These are phyloP conservation scores for Zophobas morio DNA, from an alignment of 1,140 invertebrate species.

Conservation along the genomic window DNA sequence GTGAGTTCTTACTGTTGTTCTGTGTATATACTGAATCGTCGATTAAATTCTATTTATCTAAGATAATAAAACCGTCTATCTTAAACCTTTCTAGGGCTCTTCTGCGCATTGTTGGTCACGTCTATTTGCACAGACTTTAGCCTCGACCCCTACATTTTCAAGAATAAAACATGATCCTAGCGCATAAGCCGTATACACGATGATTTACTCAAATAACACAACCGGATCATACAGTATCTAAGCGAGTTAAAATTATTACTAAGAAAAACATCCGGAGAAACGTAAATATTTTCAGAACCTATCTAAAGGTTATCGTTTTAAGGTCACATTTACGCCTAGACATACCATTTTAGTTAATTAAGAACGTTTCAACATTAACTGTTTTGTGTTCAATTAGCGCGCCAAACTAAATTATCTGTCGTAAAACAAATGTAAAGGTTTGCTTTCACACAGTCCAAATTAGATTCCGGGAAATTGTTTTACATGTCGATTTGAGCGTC, in stretches of 20 bases:
- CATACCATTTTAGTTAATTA: slow-evolving; percentile 15
- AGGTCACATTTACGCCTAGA: slow-evolving; percentile 22
- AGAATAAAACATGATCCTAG: slow-evolving; percentile 6
- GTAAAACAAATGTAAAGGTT: slow-evolving; percentile 27
- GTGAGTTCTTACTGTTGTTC: too few relatives aligned
- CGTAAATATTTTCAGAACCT: slow-evolving; percentile 7
- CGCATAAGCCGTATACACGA: slow-evolving; percentile 13
- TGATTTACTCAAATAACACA: slow-evolving; percentile 36
- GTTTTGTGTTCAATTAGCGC: slow-evolving; percentile 24
- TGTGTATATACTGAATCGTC: too few relatives aligned
- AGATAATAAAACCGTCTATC: not conserved
- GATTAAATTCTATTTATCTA: not conserved
- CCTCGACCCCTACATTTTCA: slow-evolving; percentile 2
- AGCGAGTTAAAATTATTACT: slow-evolving; percentile 17
- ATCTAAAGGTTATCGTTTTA: not conserved
- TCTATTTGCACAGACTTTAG: slow-evolving; percentile 2
- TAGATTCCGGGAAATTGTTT: slow-evolving; percentile 17
- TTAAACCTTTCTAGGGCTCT: not conserved
- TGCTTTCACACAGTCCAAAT: slow-evolving; percentile 2
- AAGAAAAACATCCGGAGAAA: slow-evolving; percentile 25
- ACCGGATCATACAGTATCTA: slow-evolving; percentile 34
- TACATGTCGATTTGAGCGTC: slow-evolving; percentile 8
- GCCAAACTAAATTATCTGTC: slow-evolving; percentile 23
- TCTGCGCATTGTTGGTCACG: slow-evolving; percentile 17
- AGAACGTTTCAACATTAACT: slow-evolving; percentile 12